Base-by-base conservation (phyloP, 2,888 invertebrate species). In the Elegia similella region DNA sequence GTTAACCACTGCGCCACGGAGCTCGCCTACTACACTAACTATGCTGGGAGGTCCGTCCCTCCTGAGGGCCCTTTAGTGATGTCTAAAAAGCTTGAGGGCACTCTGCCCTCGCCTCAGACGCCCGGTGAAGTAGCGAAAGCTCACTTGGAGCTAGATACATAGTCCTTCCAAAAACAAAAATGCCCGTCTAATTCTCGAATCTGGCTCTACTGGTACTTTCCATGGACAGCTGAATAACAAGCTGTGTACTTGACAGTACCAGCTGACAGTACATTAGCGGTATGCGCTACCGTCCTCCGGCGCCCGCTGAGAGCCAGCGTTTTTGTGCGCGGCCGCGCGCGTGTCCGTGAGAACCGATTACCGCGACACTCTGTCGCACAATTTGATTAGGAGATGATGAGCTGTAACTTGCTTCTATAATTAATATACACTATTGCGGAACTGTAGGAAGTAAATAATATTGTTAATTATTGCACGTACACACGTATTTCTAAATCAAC, bases 271-370 rank as follows among this genome's bases (percentile, higher is more conserved):
- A 68, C 72, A 72, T 69, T 66, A 70, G 67, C 69, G 69, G 67
- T 71, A 81, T 84, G 80, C 74, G 78, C 82, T 82, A 81, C 84
- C 78, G 78, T 72, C 75, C 70, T 72, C 66, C 60, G 15, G 52
- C 70, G 69, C 69, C 62, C 56, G 63, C 60, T 69, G 16, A 2
- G 23, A 5, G 16, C 44, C 42, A 13, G 47, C 46, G 46, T 56
- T 56, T 56, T 56, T 56, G 63, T 61, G 58, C 64, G 59, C 62
- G 65, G 66, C 75, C 66, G 61, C 70, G 83, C 84, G 83, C 83
- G 84, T 82, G 84, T 83, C 82, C 86, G 88, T 88, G 88, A 87
- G 88, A 88, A 87, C 82, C 78, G 72, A 84, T 78, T 82, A 73
- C 72, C 15, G 30, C 44, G 34, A 12, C 42, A 10, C n/a, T 10